Conservation (phyloP, 2,888 invertebrate species). For the Allolobophora icterica region DNA sequence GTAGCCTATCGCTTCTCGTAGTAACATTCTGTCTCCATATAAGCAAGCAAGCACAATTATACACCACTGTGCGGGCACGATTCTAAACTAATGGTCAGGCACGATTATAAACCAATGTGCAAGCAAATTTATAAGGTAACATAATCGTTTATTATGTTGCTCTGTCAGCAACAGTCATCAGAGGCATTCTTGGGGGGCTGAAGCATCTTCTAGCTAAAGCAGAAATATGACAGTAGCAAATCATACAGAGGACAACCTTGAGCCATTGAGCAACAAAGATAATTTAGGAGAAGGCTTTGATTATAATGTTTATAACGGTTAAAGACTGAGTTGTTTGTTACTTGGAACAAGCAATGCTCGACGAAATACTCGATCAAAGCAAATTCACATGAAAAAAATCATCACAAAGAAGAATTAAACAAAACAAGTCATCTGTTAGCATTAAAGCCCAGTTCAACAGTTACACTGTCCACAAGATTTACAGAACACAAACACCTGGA, state of each 20-base stretch:
- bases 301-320: neutral
- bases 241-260: neutral
- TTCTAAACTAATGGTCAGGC: neutral
- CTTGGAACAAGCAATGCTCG: neutral
- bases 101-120: neutral
- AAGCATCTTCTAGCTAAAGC: too few relatives aligned
- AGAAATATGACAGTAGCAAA: constrained; percentile 7
- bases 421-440: neutral
- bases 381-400: neutral
- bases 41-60: neutral
- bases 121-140: neutral
- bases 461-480: constrained; percentile 17
- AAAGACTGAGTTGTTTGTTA: neutral
- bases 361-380: too few relatives aligned
- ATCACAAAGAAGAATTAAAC: neutral
- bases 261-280: neutral
- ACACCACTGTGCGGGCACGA: neutral
- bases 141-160: too few relatives aligned
- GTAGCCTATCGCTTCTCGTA: neutral
- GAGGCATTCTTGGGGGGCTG: too few relatives aligned
- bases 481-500: neutral
- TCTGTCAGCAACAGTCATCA: too few relatives aligned
- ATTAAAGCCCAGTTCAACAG: neutral
- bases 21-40: neutral
- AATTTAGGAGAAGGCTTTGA: neutral